phyloP scores from a whole-genome alignment of 2,797 vertebrate species.

The Halcyon badia region DNA sequence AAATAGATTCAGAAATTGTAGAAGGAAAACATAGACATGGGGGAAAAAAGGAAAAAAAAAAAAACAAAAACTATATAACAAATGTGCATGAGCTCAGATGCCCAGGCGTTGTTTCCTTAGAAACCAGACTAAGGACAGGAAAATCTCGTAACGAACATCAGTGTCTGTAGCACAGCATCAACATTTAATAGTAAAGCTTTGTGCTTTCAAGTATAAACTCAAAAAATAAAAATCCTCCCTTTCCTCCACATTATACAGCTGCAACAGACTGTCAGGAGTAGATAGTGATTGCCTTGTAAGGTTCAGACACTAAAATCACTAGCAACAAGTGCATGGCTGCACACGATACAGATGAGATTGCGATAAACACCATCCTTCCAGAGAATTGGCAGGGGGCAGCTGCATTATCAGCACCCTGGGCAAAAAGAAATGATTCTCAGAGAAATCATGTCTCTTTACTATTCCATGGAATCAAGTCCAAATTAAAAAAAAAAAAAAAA shows the following conservation, averaged over 20 bases:
- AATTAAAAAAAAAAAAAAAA: not conserved
- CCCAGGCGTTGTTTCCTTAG: slow-evolving; percentile 5
- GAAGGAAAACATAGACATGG: not conserved
- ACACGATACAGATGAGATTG: not conserved
- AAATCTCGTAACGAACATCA: slow-evolving; percentile 4
- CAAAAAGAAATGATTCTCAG: not conserved
- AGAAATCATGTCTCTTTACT: not conserved
- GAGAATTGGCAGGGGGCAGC: not conserved
- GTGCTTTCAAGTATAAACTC: not conserved
- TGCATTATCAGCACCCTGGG: not conserved
- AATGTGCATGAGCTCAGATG: slow-evolving; percentile 8
- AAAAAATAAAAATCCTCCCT: not conserved
- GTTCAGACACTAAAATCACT: not conserved
- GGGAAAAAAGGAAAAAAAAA: not conserved
- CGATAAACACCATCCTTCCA: not conserved
- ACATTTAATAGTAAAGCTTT: not conserved
- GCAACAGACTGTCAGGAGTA: not conserved
- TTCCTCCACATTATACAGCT: not conserved
- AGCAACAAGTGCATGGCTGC: not conserved
- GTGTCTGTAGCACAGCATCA: not conserved
- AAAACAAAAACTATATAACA: not conserved
- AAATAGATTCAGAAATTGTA: not conserved
- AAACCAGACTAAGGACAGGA: slow-evolving; percentile 30
- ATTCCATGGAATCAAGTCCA: not conserved
- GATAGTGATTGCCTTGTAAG: not conserved